These are phyloP conservation scores for Lumbricus terrestris DNA, from an alignment of 2,888 invertebrate genomes.

Conservation along the genomic window DNA sequence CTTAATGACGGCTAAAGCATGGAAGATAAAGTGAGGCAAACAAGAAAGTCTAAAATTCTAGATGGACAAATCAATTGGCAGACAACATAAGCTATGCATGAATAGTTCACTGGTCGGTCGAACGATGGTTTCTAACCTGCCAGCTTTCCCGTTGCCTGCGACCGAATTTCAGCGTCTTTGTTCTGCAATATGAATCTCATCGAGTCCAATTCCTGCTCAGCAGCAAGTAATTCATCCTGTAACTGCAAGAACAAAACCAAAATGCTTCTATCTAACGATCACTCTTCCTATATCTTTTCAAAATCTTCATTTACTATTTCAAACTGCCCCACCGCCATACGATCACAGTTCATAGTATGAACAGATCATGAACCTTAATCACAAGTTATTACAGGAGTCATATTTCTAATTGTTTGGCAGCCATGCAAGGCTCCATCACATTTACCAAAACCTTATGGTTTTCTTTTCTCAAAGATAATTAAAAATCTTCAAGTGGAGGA, in stretches of 20 bases:
- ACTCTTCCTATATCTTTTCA: neutral
- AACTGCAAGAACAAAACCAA: neutral
- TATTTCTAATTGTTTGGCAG: too few species aligned
- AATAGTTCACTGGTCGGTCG: too few species aligned
- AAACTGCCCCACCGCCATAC: too few species aligned
- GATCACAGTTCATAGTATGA: too few species aligned
- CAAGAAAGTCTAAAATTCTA: neutral
- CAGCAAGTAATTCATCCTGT: neutral
- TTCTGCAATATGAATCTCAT: slow-evolving; percentile 5
- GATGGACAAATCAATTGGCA: neutral
- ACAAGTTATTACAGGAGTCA: too few species aligned
- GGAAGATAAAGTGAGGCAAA: neutral
- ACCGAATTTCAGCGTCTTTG: slow-evolving; percentile 10
- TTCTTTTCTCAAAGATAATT: too few species aligned
- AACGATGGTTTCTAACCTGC: neutral
- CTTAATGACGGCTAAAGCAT: neutral
- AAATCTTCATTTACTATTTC: neutral
- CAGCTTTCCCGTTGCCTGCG: neutral
- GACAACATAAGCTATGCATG: too few species aligned
- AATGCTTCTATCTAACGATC: neutral
- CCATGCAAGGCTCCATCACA: too few species aligned
- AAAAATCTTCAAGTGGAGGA: neutral
- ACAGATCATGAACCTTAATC: too few species aligned
- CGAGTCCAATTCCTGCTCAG: neutral
- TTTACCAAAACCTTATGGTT: too few species aligned